Evolutionary conservation across 2,113 vertebrate species (phyloP), one percentile per base, ranked within the genome.

Genomic region (Blennius ocellaris): DNA sequence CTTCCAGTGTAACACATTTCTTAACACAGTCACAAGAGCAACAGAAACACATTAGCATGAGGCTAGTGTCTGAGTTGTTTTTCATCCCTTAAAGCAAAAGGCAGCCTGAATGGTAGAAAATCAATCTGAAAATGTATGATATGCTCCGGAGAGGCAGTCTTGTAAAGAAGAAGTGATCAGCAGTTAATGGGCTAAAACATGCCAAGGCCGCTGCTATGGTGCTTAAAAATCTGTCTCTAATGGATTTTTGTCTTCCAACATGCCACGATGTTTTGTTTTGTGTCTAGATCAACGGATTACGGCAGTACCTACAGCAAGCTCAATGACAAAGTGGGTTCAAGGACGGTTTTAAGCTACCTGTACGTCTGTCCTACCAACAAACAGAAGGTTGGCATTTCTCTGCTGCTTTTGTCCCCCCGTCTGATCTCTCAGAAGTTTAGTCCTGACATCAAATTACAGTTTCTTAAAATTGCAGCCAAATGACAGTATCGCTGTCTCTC

Each of bases 291-390:
- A 10, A 96, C 94, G 14, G 95, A 99, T 89, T 98, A 96, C 52
- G 97, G 97, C 39, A 96, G 96, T 59, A 98, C 96, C 49, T 99
- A 99, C 71, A 95, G 93, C 78, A 99, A 99, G 69, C 93, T 99
- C 65, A 97, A 97, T 60, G 95, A 98, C 85, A 97, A 96, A 94
- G 95, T 97, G 74, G 96, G 96, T 53, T 90, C 96, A 85, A 97
- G 97, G 91, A 98, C 96, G 0, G 96, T 99, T 69, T 93, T 99
- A 65, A 98, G 96, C 88, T 99, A 98, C 85, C 93, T 99, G 3
- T 99, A 99, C 4, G 97, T 98, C 88, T 97, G 96, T 82, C 97
- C 97, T 21, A 97, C 96, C 86, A 99, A 99, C 94, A 97, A 98
- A 90, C 96, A 90, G 89, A 99, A 99, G 97, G 97, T 99, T 57